Conservation (phyloP, 2,888 invertebrate species). For the Caenorhabditis parvicauda region DNA sequence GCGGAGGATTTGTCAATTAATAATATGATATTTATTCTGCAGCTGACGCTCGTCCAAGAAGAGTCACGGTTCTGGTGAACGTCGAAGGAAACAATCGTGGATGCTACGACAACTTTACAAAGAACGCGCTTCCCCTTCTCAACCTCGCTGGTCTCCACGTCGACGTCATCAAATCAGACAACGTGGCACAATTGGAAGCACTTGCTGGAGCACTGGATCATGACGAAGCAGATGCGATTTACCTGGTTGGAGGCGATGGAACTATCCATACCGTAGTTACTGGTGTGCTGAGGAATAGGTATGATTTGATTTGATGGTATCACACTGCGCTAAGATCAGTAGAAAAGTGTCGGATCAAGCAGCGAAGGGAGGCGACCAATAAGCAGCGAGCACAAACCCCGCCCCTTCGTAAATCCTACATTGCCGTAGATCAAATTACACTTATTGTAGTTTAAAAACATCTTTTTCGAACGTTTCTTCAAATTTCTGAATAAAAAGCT, state of each 20-base stretch:
- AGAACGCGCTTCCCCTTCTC: constrained; percentile 56
- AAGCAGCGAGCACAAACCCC: no score
- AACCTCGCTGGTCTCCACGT: constrained; percentile 60
- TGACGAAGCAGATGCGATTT: constrained; percentile 55
- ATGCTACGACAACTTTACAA: constrained; percentile 48
- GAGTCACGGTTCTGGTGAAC: constrained; percentile 54
- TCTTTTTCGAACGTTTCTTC: no score
- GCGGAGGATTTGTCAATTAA: neutral
- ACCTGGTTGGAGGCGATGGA: constrained; percentile 60
- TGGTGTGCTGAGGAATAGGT: constrained; percentile 45
- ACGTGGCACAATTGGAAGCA: constrained; percentile 45
- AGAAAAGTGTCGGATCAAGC: no score
- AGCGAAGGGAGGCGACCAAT: neutral
- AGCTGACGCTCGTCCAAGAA: constrained; percentile 45
- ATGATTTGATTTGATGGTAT: no score
- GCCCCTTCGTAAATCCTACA: no score
- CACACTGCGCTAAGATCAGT: no score
- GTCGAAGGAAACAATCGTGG: constrained; percentile 46
- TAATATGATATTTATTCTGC: constrained; percentile 1
- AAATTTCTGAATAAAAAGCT: neutral
- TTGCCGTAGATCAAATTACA: no score
- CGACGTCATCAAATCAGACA: constrained; percentile 43
- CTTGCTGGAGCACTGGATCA: constrained; percentile 49
- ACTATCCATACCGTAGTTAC: constrained; percentile 50
- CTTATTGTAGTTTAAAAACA: no score